These are phyloP conservation scores for Troglohyphantes excavatus DNA, from an alignment of 2,888 invertebrate species.

Conservation along the genomic window DNA sequence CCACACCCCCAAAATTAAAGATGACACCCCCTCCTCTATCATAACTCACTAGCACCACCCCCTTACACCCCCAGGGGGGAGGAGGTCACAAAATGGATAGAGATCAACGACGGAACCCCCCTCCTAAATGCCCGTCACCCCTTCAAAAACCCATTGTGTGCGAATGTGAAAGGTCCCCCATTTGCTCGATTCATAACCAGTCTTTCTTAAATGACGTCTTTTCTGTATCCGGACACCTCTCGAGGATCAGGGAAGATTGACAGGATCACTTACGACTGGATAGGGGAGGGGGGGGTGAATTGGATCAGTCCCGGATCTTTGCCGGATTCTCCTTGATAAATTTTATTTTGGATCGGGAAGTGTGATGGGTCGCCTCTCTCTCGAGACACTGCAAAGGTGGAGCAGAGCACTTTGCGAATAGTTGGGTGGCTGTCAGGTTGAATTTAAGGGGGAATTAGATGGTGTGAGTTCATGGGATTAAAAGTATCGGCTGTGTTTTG, in stretches of 20 bases:
- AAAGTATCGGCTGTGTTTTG: too few relatives aligned
- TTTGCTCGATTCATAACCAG: conserved; percentile 49
- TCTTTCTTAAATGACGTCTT: conserved; percentile 29
- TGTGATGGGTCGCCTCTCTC: neutral
- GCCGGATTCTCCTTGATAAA: conserved; percentile 64
- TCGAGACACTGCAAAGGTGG: too few relatives aligned
- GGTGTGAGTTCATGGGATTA: too few relatives aligned
- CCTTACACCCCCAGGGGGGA: neutral
- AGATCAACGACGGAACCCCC: too few relatives aligned
- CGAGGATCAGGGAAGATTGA: conserved; percentile 45
- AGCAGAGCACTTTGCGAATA: too few relatives aligned
- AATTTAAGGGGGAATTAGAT: too few relatives aligned
- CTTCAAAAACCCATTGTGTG: conserved; percentile 33
- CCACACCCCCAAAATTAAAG: conserved; percentile 3
- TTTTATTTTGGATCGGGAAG: conserved; percentile 48
- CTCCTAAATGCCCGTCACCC: neutral
- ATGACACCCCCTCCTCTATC: neutral
- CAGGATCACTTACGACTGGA: conserved; percentile 55
- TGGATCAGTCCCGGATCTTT: conserved; percentile 54
- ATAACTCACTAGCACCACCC: neutral
- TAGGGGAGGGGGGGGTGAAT: conserved; percentile 21
- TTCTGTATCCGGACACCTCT: conserved; percentile 9
- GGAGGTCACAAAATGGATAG: neutral
- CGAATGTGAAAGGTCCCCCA: conserved; percentile 48
- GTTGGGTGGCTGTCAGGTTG: too few relatives aligned